phyloP scores from a whole-genome alignment of 2,888 invertebrate genomes.

The Neria commutata region DNA sequence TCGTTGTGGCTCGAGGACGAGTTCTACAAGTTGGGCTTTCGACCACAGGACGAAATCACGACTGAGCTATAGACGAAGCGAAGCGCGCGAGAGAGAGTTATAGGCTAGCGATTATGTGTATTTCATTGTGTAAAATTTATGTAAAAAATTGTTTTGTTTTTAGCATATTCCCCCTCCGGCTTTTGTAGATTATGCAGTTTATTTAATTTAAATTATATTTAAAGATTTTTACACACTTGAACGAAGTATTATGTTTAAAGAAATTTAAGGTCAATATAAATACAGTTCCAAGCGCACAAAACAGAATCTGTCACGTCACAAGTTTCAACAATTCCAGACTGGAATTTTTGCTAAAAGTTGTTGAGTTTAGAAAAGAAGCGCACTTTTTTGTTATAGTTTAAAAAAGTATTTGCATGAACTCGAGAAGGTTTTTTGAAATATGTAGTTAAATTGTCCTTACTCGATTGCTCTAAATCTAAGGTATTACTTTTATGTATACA shows the following conservation, averaged over 20 bases:
- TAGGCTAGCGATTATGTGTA: neutral
- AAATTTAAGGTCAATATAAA: neutral
- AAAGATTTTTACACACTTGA: slow-evolving; percentile 10
- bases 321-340: neutral
- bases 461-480: too few species aligned
- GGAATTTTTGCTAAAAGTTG: neutral
- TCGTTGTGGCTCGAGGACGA: slow-evolving; percentile 79
- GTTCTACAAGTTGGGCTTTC: slow-evolving; percentile 80
- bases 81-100: too few species aligned
- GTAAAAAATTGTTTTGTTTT: neutral
- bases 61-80: slow-evolving; percentile 83
- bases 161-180: neutral
- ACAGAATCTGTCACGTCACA: neutral
- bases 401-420: too few species aligned
- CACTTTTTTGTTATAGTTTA: too few species aligned
- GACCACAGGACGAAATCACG: slow-evolving; percentile 88
- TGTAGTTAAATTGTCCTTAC: too few species aligned
- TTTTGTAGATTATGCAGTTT: neutral
- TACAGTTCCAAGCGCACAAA: neutral
- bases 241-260: slow-evolving; percentile 2
- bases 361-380: too few species aligned
- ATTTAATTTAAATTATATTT: neutral
- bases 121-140: slow-evolving; percentile 6
- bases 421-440: too few species aligned
- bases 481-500: too few species aligned